Evolutionary conservation across 2,888 invertebrate genomes (phyloP), one percentile per base, ranked within the genome.

Genomic region (Acrocyrtus sp.): DNA sequence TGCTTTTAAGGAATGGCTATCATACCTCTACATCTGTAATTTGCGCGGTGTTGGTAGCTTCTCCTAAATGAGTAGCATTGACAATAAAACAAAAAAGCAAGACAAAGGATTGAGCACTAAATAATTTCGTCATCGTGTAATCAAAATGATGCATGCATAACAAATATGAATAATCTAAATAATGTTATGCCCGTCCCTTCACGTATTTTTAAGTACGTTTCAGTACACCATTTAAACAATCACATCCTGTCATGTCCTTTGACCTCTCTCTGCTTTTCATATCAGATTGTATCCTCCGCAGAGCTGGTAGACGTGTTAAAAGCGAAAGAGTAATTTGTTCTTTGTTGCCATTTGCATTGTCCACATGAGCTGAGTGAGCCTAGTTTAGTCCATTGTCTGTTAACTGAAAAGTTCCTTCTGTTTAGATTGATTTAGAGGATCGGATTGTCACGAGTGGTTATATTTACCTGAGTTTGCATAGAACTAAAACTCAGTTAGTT

Each of bases 211-310:
- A 51, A 3, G 19, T 53, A 65, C 54, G 65, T 65, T 65, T 54
- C 29, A 65, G 65, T 56, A 65, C 65, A 56, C 65, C 45, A 10
- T 34, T 29, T 65, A 65, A 65, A 54, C 61, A 60, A 62, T 48
- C 22, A 29, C 68, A 58, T 67, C 57, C 58, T 67, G 51, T 56
- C 27, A 24, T 66, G 68, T 54, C 60, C 53, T 68, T 68, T 68
- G 68, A 68, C 68, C 68, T 68, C 68, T 54, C 53, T 29, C 27
- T 29, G n/a, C 17, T 47, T 19, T 29, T 24, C 22, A 12, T 26
- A 51, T 51, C 51, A 68, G 60, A 60, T 68, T 58, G 5, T 27
- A 12, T 19, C 15, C 27, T 24, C 41, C 6, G 27, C 1, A 12
- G 5, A 29, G 15, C 53, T 39, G 21, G 34, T 12, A 56, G 12